Evolutionary conservation across 2,797 vertebrate species (phyloP).

Genomic region (Falco berigora): DNA sequence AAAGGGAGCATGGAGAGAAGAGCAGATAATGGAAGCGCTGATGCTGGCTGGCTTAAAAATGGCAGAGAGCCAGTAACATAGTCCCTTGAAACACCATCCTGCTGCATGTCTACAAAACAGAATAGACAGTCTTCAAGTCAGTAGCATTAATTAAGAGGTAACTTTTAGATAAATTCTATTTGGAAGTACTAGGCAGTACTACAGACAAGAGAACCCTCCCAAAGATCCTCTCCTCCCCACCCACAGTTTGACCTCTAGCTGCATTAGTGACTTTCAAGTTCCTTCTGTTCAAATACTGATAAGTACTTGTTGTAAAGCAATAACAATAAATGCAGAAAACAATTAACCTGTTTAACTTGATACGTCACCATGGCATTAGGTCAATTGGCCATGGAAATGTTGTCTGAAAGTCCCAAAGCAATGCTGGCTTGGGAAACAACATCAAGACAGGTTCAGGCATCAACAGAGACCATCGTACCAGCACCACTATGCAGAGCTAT

Average conservation of each 20-base stretch:
- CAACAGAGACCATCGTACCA: not conserved
- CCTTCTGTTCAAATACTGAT: conserved; percentile 16
- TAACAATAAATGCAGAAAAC: conserved; percentile 35
- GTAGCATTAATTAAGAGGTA: not conserved
- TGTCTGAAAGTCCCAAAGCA: not conserved
- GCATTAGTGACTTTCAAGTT: not conserved
- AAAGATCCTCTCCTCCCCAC: not conserved
- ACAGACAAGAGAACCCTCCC: not conserved
- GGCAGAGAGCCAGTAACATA: not conserved
- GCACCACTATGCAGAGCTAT: not conserved
- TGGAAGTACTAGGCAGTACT: not conserved
- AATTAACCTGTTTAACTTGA: conserved; percentile 38
- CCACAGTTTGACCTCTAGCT: not conserved
- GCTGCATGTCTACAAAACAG: not conserved
- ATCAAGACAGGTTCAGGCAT: not conserved
- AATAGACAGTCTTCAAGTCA: not conserved
- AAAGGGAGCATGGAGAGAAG: not conserved
- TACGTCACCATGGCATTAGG: not conserved
- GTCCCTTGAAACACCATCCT: not conserved
- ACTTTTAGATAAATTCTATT: not conserved
- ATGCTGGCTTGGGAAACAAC: not conserved
- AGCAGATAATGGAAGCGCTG: not conserved
- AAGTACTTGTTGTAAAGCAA: not conserved
- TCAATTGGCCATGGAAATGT: conserved; percentile 10
- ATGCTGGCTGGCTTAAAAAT: too few species aligned